Evolutionary conservation across 2,797 vertebrate species (phyloP), one percentile per base, ranked within the genome.

Genomic region (Chaetophractus vellerosus): DNA sequence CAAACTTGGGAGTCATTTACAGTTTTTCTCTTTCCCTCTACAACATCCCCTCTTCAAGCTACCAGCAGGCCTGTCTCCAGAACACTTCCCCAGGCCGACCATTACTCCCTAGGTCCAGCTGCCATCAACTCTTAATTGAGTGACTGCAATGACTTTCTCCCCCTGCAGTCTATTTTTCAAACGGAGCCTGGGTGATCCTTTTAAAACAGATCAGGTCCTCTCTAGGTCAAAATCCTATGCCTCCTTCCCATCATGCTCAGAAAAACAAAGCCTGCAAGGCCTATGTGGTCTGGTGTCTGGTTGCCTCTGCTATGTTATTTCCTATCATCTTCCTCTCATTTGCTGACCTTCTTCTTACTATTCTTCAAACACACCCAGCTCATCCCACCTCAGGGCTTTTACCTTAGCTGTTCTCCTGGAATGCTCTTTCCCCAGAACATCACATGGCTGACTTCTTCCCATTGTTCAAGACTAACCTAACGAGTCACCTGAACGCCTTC

Each of bases 281-380:
- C 52, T 75, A 31, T 48, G 18, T 48, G 78, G 82, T 55, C 74
- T 93, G 85, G 33, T 91, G 82, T 97, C 76, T 91, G 57, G 68
- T 72, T 88, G 59, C 33, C 55, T 93, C 91, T 85, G 10, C 83
- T 74, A 59, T 92, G 91, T 95, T 95, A 95, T 95, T 86, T 93
- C 48, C 63, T 87, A 36, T 90, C 81, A 79, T 91, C 86, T 95
- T 95, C 90, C 88, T 97, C 82, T 96, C 89, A 83, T 71, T 91
- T 85, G 59, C 68, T 76, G 48, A n/a, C n/a, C n/a, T 55, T 41
- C 63, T 64, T 84, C 68, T 88, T 78, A 87, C 64, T 90, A 21
- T 91, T 95, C 84, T 87, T 92, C 45, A 86, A 92, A 81, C 69
- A 80, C 71, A 18, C 48, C 74, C 57, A 88, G 45, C 41, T 82